Percentiles rank a stretch among this genome's conserved stretches.
Evolutionary conservation across 2,113 vertebrate genomes (phyloP).

Genomic region (Butorides virescens): DNA sequence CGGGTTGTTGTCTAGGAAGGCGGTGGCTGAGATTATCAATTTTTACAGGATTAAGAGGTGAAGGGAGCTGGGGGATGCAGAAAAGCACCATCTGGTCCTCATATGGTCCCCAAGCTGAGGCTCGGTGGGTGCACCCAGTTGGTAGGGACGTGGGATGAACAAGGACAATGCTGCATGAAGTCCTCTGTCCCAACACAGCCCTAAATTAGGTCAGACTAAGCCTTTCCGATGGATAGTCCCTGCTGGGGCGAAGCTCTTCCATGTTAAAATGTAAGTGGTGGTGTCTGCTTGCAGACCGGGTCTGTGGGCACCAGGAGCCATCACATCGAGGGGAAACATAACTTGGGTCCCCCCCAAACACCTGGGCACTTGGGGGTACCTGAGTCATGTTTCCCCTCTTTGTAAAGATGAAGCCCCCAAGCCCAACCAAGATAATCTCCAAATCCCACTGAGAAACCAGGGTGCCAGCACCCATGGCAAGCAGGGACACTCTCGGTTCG

Average conservation of each 20-base stretch:
- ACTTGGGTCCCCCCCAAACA: neutral
- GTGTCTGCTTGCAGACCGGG: neutral
- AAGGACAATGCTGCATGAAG: neutral
- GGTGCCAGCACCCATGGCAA: accelerated
- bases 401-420: neutral
- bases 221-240: neutral
- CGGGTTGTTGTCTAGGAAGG: neutral
- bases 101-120: neutral
- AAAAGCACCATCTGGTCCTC: neutral
- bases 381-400: neutral
- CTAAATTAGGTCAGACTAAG: neutral
- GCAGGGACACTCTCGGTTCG: neutral
- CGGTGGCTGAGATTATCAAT: accelerated
- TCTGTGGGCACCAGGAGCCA: neutral
- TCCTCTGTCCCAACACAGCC: neutral
- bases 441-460: neutral
- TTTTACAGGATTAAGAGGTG: neutral
- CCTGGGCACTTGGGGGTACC: too few species aligned
- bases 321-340: accelerated
- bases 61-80: neutral
- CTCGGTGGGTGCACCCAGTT: neutral
- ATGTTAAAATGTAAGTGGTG: neutral
- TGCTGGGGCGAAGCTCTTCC: neutral
- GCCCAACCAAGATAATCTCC: neutral
- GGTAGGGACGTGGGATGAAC: accelerated